Evolutionary conservation across 2,888 invertebrate species (phyloP), one percentile per base, ranked within the genome.

Genomic region (Aspidapion aeneum): DNA sequence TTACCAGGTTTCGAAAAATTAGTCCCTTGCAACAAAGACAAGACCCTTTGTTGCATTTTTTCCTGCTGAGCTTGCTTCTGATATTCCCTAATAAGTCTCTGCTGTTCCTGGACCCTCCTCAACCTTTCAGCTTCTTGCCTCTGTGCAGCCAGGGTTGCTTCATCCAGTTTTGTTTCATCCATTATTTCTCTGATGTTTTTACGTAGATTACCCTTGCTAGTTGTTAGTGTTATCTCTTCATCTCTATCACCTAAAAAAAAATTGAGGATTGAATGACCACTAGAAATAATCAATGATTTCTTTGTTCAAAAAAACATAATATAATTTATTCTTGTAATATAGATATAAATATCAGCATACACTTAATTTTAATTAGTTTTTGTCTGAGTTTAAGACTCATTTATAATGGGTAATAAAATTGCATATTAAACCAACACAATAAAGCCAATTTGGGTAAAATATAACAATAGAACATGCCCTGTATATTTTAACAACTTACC

Each of bases 141-240:
- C 78, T 97, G 97, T 0, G 98, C 98, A 20, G 91, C 90, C 60
- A 96, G 80, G 1, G 97, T 98, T 16, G 94, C 92, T 66, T 93
- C 93, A 77, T 97, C 97, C 67, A 98, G 81, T 76, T 96, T 93
- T 66, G 92, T 93, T 74, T 96, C 96, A 75, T 93, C 92, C 88
- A 96, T 90, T 7, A 97, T 96, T 81, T 96, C 95, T 62, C 96
- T 86, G 71, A 95, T 95, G 75, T 95, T 95, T 66, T 92, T 86
- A 51, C 95, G 84, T 75, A 94, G 85, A 78, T 70, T 70, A n/a
- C 74, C 75, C 66, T 74, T 75, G n/a, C 72, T 63, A 62, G 63
- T 70, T 58, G 72, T 69, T 0, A 69, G 69, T 17, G 73, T 66
- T 52, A 69, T 68, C 55, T 77, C 77, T 51, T 74, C 74, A 9